These are phyloP conservation scores for Temnothorax unifasciatus DNA, from an alignment of 2,888 invertebrate genomes.

Conservation along the genomic window DNA sequence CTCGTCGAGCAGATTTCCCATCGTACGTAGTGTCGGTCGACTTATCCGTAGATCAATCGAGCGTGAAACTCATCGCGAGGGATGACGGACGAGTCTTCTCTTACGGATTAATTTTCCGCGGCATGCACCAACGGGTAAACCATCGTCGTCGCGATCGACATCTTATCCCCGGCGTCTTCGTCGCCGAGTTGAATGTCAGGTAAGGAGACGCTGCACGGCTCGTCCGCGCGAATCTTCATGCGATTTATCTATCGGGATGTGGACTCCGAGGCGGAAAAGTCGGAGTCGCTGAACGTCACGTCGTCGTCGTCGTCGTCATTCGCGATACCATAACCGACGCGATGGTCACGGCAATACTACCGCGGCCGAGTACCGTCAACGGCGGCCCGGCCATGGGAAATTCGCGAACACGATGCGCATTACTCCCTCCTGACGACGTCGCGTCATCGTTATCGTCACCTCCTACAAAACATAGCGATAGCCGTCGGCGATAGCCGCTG, in stretches of 20 bases:
- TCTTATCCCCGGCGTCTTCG: not conserved
- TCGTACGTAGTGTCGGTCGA: not conserved
- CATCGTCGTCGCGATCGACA: not conserved
- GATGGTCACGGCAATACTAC: slow-evolving; percentile 43
- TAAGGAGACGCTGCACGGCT: not conserved
- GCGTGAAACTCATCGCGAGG: slow-evolving; percentile 13
- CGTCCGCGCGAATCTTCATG: not conserved
- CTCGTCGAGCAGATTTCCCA: not conserved
- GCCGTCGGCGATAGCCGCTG: slow-evolving; percentile 2
- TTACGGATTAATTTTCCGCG: not conserved
- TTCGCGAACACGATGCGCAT: slow-evolving; percentile 45
- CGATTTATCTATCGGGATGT: not conserved
- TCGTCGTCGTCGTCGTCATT: not conserved
- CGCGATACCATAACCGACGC: slow-evolving; percentile 35
- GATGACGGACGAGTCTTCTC: not conserved
- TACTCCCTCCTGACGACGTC: slow-evolving; percentile 39
- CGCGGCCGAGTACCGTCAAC: slow-evolving; percentile 13
- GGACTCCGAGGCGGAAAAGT: not conserved
- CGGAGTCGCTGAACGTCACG: slow-evolving; percentile 12
- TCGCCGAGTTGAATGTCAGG: not conserved
- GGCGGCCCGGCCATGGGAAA: slow-evolving; percentile 15
- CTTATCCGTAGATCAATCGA: not conserved
- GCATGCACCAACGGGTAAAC: not conserved
- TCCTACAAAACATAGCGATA: slow-evolving; percentile 38
- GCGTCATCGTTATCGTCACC: slow-evolving; percentile 41